Evolutionary conservation across 2,888 invertebrate genomes (phyloP).

Genomic region (Cheilosia pagana): DNA sequence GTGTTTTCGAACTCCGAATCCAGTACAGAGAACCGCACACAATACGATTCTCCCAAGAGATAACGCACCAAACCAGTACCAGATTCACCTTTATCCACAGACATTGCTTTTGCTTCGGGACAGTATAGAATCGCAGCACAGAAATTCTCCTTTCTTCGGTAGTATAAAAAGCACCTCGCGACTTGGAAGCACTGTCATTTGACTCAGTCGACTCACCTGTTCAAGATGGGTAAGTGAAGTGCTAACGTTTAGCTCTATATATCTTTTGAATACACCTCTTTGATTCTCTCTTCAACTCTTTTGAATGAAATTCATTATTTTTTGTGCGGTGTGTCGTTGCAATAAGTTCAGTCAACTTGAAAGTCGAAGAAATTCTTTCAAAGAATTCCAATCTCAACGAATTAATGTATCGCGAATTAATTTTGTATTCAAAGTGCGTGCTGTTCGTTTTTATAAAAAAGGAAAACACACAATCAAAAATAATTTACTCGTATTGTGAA

Average conservation of each 20-base stretch:
- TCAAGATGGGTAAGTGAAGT: conserved; percentile 74
- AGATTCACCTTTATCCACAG: conserved; percentile 55
- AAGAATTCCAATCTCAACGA: conserved; percentile 23
- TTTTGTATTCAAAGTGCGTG: conserved; percentile 68
- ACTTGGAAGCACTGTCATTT: conserved; percentile 68
- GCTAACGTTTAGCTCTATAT: neutral
- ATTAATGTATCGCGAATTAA: conserved; percentile 34
- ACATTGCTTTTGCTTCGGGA: conserved; percentile 28
- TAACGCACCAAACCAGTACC: conserved; percentile 68
- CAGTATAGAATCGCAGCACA: neutral
- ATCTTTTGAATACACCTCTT: conserved; percentile 8
- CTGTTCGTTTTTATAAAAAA: conserved; percentile 19
- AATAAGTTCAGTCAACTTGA: conserved; percentile 67
- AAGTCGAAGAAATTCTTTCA: conserved; percentile 47
- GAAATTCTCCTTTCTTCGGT: conserved; percentile 38
- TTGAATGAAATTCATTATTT: neutral
- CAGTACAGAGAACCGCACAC: conserved; percentile 20
- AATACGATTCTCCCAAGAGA: conserved; percentile 54
- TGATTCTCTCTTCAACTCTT: conserved; percentile 8
- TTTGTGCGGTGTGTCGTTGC: conserved; percentile 30
- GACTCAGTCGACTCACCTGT: conserved; percentile 67
- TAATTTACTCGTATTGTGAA: conserved; percentile 9
- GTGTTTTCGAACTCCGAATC: conserved; percentile 13
- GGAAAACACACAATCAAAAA: conserved; percentile 15
- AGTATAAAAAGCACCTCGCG: conserved; percentile 69